Conservation (phyloP, 2,113 vertebrate species). For the Pelodiscus sinensis region DNA sequence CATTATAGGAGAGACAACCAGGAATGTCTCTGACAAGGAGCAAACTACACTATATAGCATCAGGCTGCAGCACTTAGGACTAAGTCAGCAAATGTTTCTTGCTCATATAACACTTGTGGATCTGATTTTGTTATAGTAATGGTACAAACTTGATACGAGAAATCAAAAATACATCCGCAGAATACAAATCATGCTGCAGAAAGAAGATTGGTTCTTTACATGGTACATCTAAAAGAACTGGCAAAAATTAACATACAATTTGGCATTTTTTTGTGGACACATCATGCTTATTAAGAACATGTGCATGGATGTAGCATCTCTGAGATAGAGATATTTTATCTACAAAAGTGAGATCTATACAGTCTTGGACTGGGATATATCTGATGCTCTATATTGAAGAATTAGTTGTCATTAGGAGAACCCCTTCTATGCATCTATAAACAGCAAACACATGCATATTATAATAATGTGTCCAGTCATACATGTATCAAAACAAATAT, state of each 20-base stretch:
- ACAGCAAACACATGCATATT: too few relatives aligned
- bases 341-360: too few relatives aligned
- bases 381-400: too few relatives aligned
- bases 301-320: background rate
- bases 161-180: background rate
- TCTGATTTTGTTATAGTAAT: background rate
- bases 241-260: background rate
- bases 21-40: conserved; percentile 42
- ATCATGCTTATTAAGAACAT: background rate
- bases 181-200: background rate
- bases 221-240: background rate
- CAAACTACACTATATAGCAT: conserved; percentile 31
- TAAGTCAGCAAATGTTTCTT: background rate
- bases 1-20: conserved; percentile 19
- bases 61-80: conserved; percentile 42
- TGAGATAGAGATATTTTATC: too few relatives aligned
- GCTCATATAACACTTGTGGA: background rate
- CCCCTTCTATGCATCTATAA: too few relatives aligned
- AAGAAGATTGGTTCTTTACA: background rate
- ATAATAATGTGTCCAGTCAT: too few relatives aligned
- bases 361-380: too few relatives aligned
- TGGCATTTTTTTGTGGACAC: background rate
- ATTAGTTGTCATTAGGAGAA: too few relatives aligned
- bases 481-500: too few relatives aligned
- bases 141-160: background rate